Conservation (phyloP, 2,888 invertebrate species). For the Leistus spinibarbis region DNA sequence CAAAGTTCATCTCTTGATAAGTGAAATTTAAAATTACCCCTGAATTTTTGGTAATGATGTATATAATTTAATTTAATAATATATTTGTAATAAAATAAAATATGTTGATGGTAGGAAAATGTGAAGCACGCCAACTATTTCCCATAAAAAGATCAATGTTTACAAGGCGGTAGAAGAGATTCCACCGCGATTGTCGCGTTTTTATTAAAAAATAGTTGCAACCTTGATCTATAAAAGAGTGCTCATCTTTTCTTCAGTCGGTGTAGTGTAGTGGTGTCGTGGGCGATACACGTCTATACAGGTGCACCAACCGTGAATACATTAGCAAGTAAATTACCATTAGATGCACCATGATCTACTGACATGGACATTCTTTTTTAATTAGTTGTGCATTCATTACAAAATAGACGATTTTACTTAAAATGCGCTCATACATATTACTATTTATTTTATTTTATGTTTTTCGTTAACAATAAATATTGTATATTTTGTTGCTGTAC, state of each 20-base stretch:
- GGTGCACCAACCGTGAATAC: conserved; percentile 31
- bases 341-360: conserved; percentile 28
- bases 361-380: conserved; percentile 21
- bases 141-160: no score
- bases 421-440: background rate
- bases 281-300: conserved; percentile 21
- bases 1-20: no score
- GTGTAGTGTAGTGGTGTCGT: background rate
- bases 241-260: conserved; percentile 14
- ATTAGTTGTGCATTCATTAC: background rate
- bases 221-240: conserved; percentile 32
- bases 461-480: no score
- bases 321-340: conserved; percentile 33
- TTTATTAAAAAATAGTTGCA: conserved; percentile 8
- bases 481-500: no score
- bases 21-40: no score
- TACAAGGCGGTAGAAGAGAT: background rate
- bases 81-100: no score
- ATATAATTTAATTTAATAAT: no score
- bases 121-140: no score
- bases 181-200: background rate
- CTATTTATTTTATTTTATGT: no score
- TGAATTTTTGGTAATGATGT: no score
- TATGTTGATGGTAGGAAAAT: no score
- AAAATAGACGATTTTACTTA: background rate